Evolutionary conservation across 2,888 invertebrate species (phyloP).

Genomic region (Hoplodrina ambigua): DNA sequence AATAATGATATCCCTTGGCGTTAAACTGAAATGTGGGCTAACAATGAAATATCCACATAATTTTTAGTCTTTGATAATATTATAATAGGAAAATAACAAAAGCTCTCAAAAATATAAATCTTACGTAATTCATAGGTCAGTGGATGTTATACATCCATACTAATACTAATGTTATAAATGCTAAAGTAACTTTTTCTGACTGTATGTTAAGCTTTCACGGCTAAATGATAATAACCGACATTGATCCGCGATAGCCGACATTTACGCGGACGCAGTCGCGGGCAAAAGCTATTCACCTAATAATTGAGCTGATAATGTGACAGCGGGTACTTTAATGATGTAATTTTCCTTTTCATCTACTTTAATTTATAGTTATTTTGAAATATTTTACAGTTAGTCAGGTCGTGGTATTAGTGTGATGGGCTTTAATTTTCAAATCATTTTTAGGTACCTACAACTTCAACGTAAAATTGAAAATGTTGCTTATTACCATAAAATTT

Average conservation of each 20-base stretch:
- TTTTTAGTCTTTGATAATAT: slow-evolving; percentile 6
- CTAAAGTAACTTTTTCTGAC: too few species aligned
- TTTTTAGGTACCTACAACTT: not conserved
- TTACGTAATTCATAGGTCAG: not conserved
- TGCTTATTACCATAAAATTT: too few species aligned
- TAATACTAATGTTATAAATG: too few species aligned
- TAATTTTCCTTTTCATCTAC: slow-evolving; percentile 26
- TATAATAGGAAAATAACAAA: not conserved
- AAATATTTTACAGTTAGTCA: slow-evolving; percentile 20
- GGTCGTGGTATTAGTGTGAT: not conserved
- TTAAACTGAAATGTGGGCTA: slow-evolving; percentile 37
- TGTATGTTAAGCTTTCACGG: too few species aligned
- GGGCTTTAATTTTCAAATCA: not conserved
- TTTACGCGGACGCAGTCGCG: too few species aligned
- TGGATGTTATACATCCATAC: too few species aligned
- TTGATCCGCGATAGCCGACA: too few species aligned
- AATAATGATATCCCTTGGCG: slow-evolving; percentile 57
- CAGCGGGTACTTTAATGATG: slow-evolving; percentile 10
- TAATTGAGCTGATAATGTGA: slow-evolving; percentile 20
- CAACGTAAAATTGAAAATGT: slow-evolving; percentile 11
- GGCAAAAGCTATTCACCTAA: not conserved
- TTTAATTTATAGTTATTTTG: slow-evolving; percentile 30
- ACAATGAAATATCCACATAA: slow-evolving; percentile 20
- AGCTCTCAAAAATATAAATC: not conserved
- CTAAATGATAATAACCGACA: too few species aligned